phyloP scores from a whole-genome alignment of 2,113 vertebrate genomes.

The Speoplatyrhinus poulsoni region DNA sequence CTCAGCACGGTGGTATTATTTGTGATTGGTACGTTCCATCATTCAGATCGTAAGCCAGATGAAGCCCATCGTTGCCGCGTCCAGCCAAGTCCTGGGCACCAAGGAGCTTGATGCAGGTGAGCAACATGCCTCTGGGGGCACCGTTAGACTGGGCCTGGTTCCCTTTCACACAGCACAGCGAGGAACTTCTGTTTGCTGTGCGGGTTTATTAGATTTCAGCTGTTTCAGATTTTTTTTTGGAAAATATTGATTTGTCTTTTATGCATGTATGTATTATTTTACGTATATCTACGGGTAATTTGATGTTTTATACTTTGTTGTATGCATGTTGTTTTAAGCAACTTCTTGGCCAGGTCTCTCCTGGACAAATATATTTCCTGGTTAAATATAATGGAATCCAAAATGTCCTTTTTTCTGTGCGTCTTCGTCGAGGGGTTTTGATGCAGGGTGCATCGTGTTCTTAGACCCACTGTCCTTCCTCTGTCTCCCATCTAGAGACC shows the following conservation, averaged over 20 bases:
- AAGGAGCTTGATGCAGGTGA: constrained; percentile 72
- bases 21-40: background rate
- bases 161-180: background rate
- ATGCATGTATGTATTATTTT: no score
- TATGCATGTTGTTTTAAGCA: no score
- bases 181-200: no score
- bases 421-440: background rate
- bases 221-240: no score
- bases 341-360: no score
- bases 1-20: background rate
- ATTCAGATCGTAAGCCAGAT: constrained; percentile 69
- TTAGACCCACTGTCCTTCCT: background rate
- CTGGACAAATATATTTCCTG: no score
- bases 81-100: constrained; percentile 59
- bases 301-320: no score
- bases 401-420: background rate
- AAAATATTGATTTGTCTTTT: no score
- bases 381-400: no score
- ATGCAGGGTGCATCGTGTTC: background rate
- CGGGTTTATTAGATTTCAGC: no score
- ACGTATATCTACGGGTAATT: no score
- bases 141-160: background rate
- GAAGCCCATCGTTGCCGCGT: constrained; percentile 68
- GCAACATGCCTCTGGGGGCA: background rate
- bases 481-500: constrained; percentile 69